These are phyloP conservation scores for Notolepis coatsorum DNA, from an alignment of 2,797 vertebrate species.

Conservation along the genomic window DNA sequence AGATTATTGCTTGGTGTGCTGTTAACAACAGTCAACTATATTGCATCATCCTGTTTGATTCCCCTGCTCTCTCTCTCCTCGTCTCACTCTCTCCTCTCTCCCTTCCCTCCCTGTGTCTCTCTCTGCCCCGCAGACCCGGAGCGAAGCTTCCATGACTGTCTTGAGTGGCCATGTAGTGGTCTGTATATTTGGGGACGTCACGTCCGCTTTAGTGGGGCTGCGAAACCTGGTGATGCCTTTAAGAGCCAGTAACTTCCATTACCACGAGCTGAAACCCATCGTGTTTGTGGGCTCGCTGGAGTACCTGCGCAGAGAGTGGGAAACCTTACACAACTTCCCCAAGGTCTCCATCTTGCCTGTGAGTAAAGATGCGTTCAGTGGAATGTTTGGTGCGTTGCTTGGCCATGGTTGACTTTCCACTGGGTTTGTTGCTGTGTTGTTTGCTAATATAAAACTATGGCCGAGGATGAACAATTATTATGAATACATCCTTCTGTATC, in stretches of 20 bases:
- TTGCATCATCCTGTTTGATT: conserved; percentile 13
- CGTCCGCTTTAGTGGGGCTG: conserved; percentile 97
- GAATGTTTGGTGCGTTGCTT: too few relatives aligned
- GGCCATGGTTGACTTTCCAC: too few relatives aligned
- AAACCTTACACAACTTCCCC: conserved; percentile 99
- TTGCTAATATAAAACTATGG: too few relatives aligned
- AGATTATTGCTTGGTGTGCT: conserved; percentile 14
- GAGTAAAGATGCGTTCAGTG: conserved; percentile 87
- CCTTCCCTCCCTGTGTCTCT: conserved; percentile 13
- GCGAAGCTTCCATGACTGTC: conserved; percentile 98
- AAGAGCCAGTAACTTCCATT: conserved; percentile 99
- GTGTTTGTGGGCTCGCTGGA: conserved; percentile 98
- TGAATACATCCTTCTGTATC: too few relatives aligned
- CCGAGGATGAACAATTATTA: too few relatives aligned
- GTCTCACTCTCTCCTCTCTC: conserved; percentile 31
- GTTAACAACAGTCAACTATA: conserved; percentile 9
- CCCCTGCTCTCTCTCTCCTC: conserved; percentile 21
- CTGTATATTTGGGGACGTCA: conserved; percentile 99
- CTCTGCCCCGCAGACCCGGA: conserved; percentile 88
- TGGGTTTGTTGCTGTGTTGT: too few relatives aligned
- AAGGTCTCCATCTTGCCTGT: conserved; percentile 99
- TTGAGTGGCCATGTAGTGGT: conserved; percentile 98
- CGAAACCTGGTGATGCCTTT: conserved; percentile 99
- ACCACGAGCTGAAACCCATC: conserved; percentile 98
- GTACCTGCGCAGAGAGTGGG: conserved; percentile 97